Base-by-base conservation (phyloP, 2,113 vertebrate genomes). In the Platichthys flesus region DNA sequence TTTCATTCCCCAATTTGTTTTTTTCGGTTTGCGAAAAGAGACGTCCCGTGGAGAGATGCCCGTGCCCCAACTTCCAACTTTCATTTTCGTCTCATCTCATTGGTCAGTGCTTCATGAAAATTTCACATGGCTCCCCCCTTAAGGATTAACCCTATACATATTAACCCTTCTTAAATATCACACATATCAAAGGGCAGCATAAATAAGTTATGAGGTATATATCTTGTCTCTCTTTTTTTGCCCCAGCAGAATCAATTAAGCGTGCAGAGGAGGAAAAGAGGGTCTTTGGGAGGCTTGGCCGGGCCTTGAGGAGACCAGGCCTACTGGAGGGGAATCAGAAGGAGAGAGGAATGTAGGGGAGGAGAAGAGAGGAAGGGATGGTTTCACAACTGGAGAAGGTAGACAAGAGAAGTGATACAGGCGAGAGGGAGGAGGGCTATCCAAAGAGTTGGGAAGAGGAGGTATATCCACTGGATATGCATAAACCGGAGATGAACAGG, bases 131-230 rank as follows among this genome's bases (percentile, higher is more conserved):
- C 79, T 81, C 79, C 49, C 78, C 65, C 85, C 92, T 79, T 85
- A 52, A 92, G 92, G 92, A 91, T 93, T 92, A 92, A 91, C 86
- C 88, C 91, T 90, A 91, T 93, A 94, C 91, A 93, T 93, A 94
- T 94, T 94, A 94, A 94, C 91, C 91, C 91, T 93, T 93, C 92
- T 93, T 93, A 95, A 93, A 95, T 92, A 94, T 92, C 88, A 85
- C 85, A 83, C 83, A 92, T 94, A 94, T 95, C 94, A 95, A 95
- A 95, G 93, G 83, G 61, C 79, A 76, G 66, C 70, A 84, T 95
- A 88, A 94, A 95, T 94, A 95, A 94, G 79, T 93, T n/a, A 94
- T 94, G 86, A 93, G 89, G 74, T 90, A 85, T 93, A 91, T 91
- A 90, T 84, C 70, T 86, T 78, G 1, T 58, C 26, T 28, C 3